Percentiles rank a stretch among this genome's conserved stretches.
These are phyloP conservation scores for Caenorhabditis angaria DNA, from an alignment of 2,888 invertebrate species.

Conservation along the genomic window DNA sequence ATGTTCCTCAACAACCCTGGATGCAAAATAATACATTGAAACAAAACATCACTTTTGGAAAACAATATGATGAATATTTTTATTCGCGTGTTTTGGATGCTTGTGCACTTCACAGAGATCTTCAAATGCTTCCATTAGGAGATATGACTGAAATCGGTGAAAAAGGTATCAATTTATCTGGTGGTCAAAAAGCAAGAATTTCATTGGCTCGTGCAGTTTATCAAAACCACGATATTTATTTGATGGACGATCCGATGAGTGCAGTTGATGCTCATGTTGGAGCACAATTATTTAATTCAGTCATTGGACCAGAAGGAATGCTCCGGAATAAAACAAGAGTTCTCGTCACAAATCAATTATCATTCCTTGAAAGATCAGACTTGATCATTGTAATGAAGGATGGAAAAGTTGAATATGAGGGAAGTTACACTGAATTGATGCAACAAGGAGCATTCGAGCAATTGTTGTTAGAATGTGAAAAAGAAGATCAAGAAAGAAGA, in stretches of 20 bases:
- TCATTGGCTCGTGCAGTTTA: conserved; percentile 91
- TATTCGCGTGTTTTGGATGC: conserved; percentile 68
- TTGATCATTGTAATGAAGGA: conserved; percentile 85
- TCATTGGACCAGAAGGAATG: conserved; percentile 71
- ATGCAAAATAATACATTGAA: conserved; percentile 94
- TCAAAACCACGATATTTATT: conserved; percentile 86
- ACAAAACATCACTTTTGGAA: conserved; percentile 87
- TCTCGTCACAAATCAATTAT: conserved; percentile 93
- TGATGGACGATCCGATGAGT: conserved; percentile 92
- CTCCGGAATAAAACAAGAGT: conserved; percentile 80
- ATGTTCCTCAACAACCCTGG: conserved; percentile 96
- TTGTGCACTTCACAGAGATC: conserved; percentile 65
- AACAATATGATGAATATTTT: conserved; percentile 65
- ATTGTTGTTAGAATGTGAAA: conserved; percentile 65
- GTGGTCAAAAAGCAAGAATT: conserved; percentile 78
- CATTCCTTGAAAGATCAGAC: conserved; percentile 89
- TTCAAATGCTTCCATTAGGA: conserved; percentile 61
- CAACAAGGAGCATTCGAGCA: conserved; percentile 64
- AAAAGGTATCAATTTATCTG: conserved; percentile 71
- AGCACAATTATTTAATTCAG: conserved; percentile 79
- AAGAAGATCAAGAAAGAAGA: conserved; percentile 48
- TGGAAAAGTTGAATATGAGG: conserved; percentile 63
- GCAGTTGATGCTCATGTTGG: conserved; percentile 97
- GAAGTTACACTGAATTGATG: conserved; percentile 66
- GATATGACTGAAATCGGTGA: conserved; percentile 71